Evolutionary conservation across 2,797 vertebrate species (phyloP).

Genomic region (Ammospiza maritima): DNA sequence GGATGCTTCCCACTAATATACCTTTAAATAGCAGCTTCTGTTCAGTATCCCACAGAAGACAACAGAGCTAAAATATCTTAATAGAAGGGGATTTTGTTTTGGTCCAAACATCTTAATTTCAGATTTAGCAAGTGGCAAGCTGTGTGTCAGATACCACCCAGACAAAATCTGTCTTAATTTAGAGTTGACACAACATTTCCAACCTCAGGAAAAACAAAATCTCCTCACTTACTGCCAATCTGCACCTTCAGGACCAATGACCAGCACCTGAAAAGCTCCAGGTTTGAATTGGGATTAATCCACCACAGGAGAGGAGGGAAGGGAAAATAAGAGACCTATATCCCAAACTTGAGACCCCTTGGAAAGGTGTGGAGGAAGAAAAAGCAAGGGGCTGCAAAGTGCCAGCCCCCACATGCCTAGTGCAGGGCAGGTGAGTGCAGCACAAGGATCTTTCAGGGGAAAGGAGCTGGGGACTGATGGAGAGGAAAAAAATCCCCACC

Average conservation of each 20-base stretch:
- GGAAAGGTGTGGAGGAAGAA: background rate
- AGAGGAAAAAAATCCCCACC: background rate
- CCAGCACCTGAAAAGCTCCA: background rate
- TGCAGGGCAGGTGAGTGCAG: background rate
- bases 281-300: background rate
- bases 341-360: background rate
- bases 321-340: background rate
- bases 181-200: background rate
- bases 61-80: background rate
- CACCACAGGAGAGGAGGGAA: background rate
- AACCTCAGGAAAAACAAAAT: background rate
- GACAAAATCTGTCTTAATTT: background rate
- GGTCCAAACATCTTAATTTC: background rate
- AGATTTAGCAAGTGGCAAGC: background rate
- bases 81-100: background rate
- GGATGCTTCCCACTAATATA: background rate
- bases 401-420: accelerated
- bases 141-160: background rate
- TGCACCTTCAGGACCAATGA: background rate
- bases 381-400: background rate
- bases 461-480: background rate
- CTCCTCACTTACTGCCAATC: background rate
- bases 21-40: background rate
- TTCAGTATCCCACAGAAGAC: background rate
- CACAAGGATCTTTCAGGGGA: background rate